These are phyloP conservation scores for Tragelaphus imberbis DNA, from an alignment of 2,113 vertebrate species.

Conservation along the genomic window DNA sequence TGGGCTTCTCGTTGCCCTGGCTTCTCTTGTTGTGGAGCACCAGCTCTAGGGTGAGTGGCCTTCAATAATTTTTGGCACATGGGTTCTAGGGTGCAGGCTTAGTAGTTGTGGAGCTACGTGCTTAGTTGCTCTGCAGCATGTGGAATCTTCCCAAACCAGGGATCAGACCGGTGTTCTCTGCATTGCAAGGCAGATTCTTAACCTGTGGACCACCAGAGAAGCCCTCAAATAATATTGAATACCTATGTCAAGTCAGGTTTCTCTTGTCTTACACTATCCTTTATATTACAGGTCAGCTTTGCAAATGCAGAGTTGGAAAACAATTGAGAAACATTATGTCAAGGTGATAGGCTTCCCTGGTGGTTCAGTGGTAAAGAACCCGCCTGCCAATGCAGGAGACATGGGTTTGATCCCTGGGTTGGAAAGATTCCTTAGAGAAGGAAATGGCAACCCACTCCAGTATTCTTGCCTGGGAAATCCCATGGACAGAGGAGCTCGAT, in stretches of 20 bases:
- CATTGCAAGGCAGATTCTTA: background rate
- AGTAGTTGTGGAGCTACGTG: background rate
- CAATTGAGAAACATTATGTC: background rate
- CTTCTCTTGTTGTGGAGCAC: fast-evolving
- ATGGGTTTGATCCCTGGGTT: background rate
- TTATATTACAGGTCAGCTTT: background rate
- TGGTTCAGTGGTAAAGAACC: background rate
- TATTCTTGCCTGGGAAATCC: background rate
- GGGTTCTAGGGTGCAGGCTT: background rate
- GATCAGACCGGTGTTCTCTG: background rate
- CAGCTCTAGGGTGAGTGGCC: background rate
- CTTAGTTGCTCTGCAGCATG: background rate
- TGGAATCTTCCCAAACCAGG: background rate
- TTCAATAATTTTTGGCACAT: background rate
- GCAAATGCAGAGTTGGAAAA: background rate
- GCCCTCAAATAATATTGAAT: background rate
- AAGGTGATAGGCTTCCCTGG: background rate
- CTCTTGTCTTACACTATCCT: background rate
- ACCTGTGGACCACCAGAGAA: background rate
- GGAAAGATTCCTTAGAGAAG: background rate
- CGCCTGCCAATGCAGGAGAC: background rate
- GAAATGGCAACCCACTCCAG: background rate
- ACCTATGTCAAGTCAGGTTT: background rate
- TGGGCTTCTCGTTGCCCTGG: background rate
- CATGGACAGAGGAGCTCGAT: background rate